These are phyloP conservation scores for Andricus quercusramuli DNA, from an alignment of 2,888 invertebrate species.

Conservation along the genomic window DNA sequence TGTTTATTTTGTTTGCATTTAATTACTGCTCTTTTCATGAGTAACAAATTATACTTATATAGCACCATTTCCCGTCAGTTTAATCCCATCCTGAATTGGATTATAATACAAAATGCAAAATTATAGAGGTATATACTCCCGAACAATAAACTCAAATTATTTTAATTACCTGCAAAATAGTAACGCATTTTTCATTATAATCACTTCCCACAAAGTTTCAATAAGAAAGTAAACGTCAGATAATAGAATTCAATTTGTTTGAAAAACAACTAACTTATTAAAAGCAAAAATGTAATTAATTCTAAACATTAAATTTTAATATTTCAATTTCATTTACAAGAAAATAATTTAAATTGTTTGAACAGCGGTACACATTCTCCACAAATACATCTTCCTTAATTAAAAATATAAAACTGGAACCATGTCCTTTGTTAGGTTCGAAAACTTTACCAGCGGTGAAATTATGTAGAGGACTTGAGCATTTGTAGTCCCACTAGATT, in stretches of 20 bases:
- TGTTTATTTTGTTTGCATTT: slow-evolving; percentile 3
- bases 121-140: not conserved
- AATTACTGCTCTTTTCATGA: not conserved
- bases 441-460: not conserved
- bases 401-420: not conserved
- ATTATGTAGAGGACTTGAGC: not conserved
- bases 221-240: too few species aligned
- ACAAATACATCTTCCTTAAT: not conserved
- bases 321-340: not conserved
- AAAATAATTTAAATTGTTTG: not conserved
- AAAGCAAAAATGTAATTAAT: too few species aligned
- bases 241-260: too few species aligned
- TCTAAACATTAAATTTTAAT: not conserved
- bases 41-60: not conserved
- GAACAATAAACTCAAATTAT: not conserved
- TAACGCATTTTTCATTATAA: not conserved
- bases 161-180: not conserved
- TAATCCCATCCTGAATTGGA: not conserved
- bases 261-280: too few species aligned
- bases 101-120: not conserved
- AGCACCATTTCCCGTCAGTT: not conserved
- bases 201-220: too few species aligned
- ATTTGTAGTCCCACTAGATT: not conserved
- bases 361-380: not conserved
- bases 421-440: not conserved